Conservation (phyloP, 2,797 vertebrate genomes). For the Octomys mimax region DNA sequence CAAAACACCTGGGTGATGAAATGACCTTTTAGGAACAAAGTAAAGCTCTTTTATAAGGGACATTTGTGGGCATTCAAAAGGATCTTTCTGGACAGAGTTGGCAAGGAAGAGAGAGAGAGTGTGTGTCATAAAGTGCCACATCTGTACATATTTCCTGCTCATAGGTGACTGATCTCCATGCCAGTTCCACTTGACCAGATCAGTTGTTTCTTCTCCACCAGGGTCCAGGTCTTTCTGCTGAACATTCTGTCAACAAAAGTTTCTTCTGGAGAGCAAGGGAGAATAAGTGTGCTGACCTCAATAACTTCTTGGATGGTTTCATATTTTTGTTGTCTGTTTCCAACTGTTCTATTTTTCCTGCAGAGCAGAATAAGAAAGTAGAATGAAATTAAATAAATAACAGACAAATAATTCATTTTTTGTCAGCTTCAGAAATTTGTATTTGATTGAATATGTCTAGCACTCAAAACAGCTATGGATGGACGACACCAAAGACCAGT, state of each 20-base stretch:
- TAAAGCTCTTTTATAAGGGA: constrained; percentile 47
- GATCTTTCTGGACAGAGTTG: constrained; percentile 57
- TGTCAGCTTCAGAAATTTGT: background rate
- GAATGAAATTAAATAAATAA: constrained; percentile 48
- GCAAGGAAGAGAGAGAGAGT: background rate
- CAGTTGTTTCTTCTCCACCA: background rate
- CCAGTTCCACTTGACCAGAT: background rate
- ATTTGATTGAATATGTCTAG: background rate
- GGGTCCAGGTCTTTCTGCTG: background rate
- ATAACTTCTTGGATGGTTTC: background rate
- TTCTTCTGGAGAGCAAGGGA: background rate
- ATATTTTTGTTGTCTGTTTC: background rate
- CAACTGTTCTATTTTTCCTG: background rate
- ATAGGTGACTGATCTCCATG: background rate
- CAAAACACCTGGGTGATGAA: constrained; percentile 54
- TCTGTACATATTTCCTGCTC: constrained; percentile 29
- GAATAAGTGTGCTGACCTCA: background rate
- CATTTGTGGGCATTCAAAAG: constrained; percentile 48
- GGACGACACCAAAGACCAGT: background rate
- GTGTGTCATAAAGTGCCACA: constrained; percentile 41
- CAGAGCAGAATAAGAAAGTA: background rate
- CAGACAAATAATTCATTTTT: background rate
- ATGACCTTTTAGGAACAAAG: constrained; percentile 59
- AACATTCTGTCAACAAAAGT: background rate
- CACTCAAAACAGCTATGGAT: background rate